phyloP scores from a whole-genome alignment of 2,888 invertebrate genomes.

The Xanthia icteritia region DNA sequence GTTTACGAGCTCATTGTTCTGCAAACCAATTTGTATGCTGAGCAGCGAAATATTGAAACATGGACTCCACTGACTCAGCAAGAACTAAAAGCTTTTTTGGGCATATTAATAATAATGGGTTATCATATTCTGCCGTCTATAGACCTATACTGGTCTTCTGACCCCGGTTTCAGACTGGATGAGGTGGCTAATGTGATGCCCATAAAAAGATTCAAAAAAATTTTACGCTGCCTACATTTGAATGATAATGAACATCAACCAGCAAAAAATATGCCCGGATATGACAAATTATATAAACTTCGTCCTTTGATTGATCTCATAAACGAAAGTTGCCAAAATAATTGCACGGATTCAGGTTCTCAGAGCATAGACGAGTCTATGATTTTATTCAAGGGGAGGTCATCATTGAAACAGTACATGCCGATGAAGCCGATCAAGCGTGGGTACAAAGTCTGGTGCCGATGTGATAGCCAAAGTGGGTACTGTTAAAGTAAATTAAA shows the following conservation, averaged over 20 bases:
- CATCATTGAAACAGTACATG: constrained; percentile 64
- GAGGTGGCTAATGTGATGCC: constrained; percentile 45
- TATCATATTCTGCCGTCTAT: constrained; percentile 44
- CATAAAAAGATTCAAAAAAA: constrained; percentile 43
- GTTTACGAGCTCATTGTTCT: constrained; percentile 31
- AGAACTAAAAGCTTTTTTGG: constrained; percentile 44
- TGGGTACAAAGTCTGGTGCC: constrained; percentile 67
- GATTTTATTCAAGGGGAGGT: constrained; percentile 66
- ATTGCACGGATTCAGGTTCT: constrained; percentile 19
- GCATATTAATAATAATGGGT: constrained; percentile 53
- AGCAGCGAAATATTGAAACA: constrained; percentile 29
- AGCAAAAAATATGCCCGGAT: constrained; percentile 15
- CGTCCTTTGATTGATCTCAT: constrained; percentile 40
- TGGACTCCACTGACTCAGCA: constrained; percentile 25
- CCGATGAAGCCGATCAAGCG: constrained; percentile 66
- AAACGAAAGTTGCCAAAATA: constrained; percentile 27
- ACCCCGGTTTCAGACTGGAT: constrained; percentile 49
- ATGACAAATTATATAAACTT: constrained; percentile 50
- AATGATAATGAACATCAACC: constrained; percentile 42
- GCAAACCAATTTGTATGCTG: constrained; percentile 40
- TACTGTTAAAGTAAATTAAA: no score
- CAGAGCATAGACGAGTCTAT: constrained; percentile 38
- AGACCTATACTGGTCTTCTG: constrained; percentile 54
- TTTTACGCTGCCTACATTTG: constrained; percentile 26
- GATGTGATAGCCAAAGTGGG: constrained; percentile 61